Evolutionary conservation across 2,888 invertebrate genomes (phyloP).

Genomic region (Leptura quadrifasciata): DNA sequence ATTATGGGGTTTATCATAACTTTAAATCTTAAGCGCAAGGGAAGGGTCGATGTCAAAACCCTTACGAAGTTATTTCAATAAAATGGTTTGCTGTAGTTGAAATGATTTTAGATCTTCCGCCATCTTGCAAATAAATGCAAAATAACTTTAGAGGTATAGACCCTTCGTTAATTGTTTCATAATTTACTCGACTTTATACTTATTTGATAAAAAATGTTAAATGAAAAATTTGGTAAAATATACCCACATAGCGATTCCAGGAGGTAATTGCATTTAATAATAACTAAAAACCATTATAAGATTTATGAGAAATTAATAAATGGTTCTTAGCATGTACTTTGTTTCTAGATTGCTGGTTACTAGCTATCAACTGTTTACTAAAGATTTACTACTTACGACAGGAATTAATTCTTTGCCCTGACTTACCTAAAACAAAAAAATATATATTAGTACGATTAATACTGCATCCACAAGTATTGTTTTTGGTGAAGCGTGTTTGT

Average conservation of each 20-base stretch:
- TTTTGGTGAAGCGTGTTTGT: neutral
- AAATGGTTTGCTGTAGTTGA: constrained; percentile 3
- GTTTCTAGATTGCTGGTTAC: too few species aligned
- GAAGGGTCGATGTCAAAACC: constrained; percentile 12
- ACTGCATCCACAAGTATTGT: neutral
- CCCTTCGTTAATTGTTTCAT: too few species aligned
- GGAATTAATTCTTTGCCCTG: neutral
- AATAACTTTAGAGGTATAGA: too few species aligned
- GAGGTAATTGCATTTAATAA: too few species aligned
- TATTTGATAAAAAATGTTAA: too few species aligned
- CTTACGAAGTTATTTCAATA: constrained; percentile 26
- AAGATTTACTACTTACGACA: constrained; percentile 17
- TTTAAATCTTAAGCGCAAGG: constrained; percentile 7
- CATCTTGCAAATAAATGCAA: too few species aligned
- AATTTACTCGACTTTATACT: too few species aligned
- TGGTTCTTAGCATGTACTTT: too few species aligned
- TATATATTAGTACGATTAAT: neutral
- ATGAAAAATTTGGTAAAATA: too few species aligned
- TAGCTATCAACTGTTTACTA: neutral
- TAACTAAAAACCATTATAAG: too few species aligned
- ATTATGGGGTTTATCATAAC: neutral
- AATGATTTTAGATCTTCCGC: neutral
- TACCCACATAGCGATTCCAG: too few species aligned
- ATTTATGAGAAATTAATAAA: too few species aligned
- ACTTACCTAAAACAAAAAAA: constrained; percentile 35